A percentile compares a stretch with the other conserved stretches of the same genome.
phyloP scores from a whole-genome alignment of 2,797 vertebrate species.

The Poeciliopsis paucimaculata region DNA sequence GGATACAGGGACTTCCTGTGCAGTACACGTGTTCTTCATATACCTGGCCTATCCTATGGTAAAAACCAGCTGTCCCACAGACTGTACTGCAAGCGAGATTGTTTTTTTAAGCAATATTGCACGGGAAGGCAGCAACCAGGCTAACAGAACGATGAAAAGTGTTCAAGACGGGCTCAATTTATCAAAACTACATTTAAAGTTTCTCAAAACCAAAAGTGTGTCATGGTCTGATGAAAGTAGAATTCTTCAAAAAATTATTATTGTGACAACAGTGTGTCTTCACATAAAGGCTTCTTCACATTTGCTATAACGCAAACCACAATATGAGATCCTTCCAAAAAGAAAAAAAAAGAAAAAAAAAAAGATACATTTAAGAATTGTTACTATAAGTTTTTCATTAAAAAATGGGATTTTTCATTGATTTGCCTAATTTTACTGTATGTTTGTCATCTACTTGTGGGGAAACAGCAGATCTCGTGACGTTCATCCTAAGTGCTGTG shows the following conservation, averaged over 20 bases:
- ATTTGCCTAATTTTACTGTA: not conserved
- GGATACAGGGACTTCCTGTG: not conserved
- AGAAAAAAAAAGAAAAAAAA: not conserved
- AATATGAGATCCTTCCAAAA: not conserved
- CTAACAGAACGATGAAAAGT: not conserved
- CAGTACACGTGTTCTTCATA: not conserved
- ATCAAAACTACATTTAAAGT: not conserved
- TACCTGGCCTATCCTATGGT: not conserved
- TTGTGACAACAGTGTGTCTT: not conserved
- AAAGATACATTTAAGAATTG: not conserved
- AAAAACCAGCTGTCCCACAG: too few relatives aligned
- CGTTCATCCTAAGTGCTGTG: constrained; percentile 50
- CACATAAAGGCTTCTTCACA: not conserved
- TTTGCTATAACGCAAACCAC: not conserved
- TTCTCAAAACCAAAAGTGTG: not conserved
- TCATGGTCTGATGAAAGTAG: not conserved
- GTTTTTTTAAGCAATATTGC: too few relatives aligned
- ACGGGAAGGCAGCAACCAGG: too few relatives aligned
- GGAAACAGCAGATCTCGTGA: constrained; percentile 40
- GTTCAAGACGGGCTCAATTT: not conserved
- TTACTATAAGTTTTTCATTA: not conserved
- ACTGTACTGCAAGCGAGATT: too few relatives aligned
- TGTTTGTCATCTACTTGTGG: constrained; percentile 33
- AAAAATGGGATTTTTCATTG: not conserved
- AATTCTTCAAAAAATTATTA: not conserved